Evolutionary conservation across 2,113 vertebrate species (phyloP), one percentile per base, ranked within the genome.

Genomic region (Lophius piscatorius): DNA sequence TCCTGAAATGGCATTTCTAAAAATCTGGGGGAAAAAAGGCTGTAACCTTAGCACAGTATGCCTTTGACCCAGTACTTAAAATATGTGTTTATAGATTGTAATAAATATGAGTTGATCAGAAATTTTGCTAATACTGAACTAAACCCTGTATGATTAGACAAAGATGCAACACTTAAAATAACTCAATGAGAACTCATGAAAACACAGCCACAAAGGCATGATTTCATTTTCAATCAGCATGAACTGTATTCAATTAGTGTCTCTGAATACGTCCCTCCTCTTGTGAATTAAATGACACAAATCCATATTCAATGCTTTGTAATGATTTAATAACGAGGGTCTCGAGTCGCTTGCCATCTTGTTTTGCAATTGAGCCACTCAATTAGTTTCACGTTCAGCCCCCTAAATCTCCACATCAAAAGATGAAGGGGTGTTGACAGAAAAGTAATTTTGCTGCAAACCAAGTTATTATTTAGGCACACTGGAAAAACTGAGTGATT

Each of bases 291-390:
- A 83, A 83, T 76, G 81, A 84, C 62, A 81, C 65, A 79, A 80
- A 84, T 80, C 76, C 74, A 80, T 78, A 85, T 77, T 85, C 67
- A 87, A 73, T 74, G 79, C 63, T 77, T 76, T 70, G 42, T 77
- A 82, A 80, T 82, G 69, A 83, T 83, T 85, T 80, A 86, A 87
- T 81, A 74, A 82, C 33, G 47, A 73, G 14, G 67, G 73, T 50
- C 70, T 63, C 47, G 61, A 54, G 55, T 52, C 12, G 42, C 44
- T 35, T 35, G 47, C 50, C 44, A 33, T 61, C 67, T 68, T 8
- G 31, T 61, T 6, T 74, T 47, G 66, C 63, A 45, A 73, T 78
- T 83, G 84, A 85, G 74, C 82, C 63, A 56, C 69, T 83, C n/a
- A n/a, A n/a, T n/a, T n/a, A n/a, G n/a, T n/a, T n/a, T n/a, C n/a